A percentile compares a stretch with the other conserved stretches of the same genome.
Conservation (phyloP, 1,140 invertebrate genomes). For the Bursaphelenchus mucronatus region DNA sequence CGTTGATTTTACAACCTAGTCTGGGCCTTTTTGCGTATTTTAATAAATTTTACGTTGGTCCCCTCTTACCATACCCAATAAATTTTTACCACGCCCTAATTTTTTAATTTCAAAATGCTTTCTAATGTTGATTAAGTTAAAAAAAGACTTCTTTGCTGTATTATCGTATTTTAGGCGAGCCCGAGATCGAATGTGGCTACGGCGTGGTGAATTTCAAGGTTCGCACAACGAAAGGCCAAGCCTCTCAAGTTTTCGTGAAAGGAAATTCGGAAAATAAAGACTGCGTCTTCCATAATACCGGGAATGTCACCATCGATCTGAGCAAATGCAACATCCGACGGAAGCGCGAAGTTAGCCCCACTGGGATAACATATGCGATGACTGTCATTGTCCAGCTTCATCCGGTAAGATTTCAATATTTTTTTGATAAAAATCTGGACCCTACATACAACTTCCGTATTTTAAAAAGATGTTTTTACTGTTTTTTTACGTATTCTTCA, state of each 20-base stretch:
- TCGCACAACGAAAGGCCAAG: conserved; percentile 42
- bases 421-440: conserved; percentile 13
- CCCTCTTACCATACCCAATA: too few species aligned
- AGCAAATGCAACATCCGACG: conserved; percentile 55
- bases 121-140: neutral
- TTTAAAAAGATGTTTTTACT: too few species aligned
- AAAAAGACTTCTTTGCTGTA: neutral
- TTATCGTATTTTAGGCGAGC: conserved; percentile 45
- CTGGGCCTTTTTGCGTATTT: too few species aligned
- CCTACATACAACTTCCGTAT: too few species aligned
- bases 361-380: conserved; percentile 54
- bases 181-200: conserved; percentile 49
- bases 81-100: too few species aligned
- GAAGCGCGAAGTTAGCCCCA: conserved; percentile 56
- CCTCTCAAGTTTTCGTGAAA: conserved; percentile 54
- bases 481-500: too few species aligned
- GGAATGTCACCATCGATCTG: conserved; percentile 51
- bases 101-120: too few species aligned
- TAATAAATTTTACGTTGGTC: too few species aligned
- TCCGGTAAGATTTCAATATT: conserved; percentile 36
- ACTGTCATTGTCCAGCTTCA: conserved; percentile 58
- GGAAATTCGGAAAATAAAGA: conserved; percentile 52
- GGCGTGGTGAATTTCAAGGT: conserved; percentile 49
- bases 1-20: too few species aligned
- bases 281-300: conserved; percentile 47